Conservation (phyloP, 2,113 vertebrate genomes). For the Heliornis fulica region DNA sequence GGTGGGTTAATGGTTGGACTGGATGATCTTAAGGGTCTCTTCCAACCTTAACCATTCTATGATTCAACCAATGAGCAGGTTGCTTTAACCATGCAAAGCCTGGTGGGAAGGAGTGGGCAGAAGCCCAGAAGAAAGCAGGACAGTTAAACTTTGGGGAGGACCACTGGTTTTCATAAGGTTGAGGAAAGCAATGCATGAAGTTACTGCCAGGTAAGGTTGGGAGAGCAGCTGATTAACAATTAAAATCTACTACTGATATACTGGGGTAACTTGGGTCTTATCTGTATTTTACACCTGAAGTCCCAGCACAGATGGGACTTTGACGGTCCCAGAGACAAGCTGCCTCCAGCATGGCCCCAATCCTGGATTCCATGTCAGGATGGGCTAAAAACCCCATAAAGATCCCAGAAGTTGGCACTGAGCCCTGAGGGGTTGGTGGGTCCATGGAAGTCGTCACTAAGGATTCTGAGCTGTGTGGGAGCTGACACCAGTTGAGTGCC, state of each 20-base stretch:
- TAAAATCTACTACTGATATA: not conserved
- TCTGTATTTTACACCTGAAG: not conserved
- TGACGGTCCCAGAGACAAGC: not conserved
- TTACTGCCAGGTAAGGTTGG: not conserved
- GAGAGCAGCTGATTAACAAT: not conserved
- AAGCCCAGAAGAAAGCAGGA: not conserved
- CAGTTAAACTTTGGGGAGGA: not conserved
- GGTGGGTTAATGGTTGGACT: too few relatives aligned
- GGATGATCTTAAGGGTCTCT: too few relatives aligned
- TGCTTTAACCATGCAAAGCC: not conserved
- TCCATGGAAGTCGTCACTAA: accelerated
- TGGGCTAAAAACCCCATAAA: not conserved
- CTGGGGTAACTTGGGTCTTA: not conserved
- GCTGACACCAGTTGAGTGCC: not conserved
- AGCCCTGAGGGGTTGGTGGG: not conserved
- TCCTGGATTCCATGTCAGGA: not conserved
- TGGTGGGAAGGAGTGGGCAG: not conserved
- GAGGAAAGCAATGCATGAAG: not conserved
- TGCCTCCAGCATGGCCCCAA: not conserved
- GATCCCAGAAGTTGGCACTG: not conserved
- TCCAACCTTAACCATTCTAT: too few relatives aligned
- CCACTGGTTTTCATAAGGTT: not conserved
- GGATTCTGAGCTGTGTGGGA: not conserved
- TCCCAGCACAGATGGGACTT: not conserved
- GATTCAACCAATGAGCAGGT: not conserved